Conservation (phyloP, 2,888 invertebrate genomes). For the Pelosia muscerda region DNA sequence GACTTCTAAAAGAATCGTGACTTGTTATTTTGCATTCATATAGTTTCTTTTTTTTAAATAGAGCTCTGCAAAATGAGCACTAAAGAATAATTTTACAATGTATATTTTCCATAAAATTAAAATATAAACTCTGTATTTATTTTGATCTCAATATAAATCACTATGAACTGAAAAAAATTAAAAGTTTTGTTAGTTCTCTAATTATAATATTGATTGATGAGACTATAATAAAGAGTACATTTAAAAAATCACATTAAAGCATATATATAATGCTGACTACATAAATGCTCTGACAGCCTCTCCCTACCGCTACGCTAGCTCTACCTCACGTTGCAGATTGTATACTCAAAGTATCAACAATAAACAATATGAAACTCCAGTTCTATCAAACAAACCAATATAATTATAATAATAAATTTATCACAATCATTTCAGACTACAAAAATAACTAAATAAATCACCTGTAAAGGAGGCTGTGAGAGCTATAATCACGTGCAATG, state of each 20-base stretch:
- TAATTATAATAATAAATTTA: slow-evolving; percentile 73
- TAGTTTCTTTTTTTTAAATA: slow-evolving; percentile 81
- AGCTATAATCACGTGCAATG: slow-evolving; percentile 82
- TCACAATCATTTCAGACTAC: slow-evolving; percentile 85
- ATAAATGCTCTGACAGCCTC: slow-evolving; percentile 84
- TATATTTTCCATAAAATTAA: slow-evolving; percentile 85
- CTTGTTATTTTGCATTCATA: slow-evolving; percentile 86
- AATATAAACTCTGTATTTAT: slow-evolving; percentile 85
- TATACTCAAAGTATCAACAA: slow-evolving; percentile 77
- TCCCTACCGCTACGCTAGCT: slow-evolving; percentile 52
- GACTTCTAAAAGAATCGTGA: slow-evolving; percentile 87
- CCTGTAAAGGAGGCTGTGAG: slow-evolving; percentile 81
- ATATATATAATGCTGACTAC: slow-evolving; percentile 88
- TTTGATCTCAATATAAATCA: slow-evolving; percentile 85
- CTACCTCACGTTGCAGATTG: slow-evolving; percentile 55
- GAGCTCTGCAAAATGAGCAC: slow-evolving; percentile 80
- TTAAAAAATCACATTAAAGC: slow-evolving; percentile 88
- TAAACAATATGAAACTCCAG: slow-evolving; percentile 74
- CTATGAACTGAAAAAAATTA: slow-evolving; percentile 84
- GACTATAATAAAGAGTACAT: slow-evolving; percentile 87
- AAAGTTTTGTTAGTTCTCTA: slow-evolving; percentile 85
- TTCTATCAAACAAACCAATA: slow-evolving; percentile 76
- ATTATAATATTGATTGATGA: slow-evolving; percentile 84
- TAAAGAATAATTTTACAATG: slow-evolving; percentile 84
- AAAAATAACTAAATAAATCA: slow-evolving; percentile 73